Evolutionary conservation across 2,888 invertebrate species (phyloP).

Genomic region (Polydrusus tereticollis): DNA sequence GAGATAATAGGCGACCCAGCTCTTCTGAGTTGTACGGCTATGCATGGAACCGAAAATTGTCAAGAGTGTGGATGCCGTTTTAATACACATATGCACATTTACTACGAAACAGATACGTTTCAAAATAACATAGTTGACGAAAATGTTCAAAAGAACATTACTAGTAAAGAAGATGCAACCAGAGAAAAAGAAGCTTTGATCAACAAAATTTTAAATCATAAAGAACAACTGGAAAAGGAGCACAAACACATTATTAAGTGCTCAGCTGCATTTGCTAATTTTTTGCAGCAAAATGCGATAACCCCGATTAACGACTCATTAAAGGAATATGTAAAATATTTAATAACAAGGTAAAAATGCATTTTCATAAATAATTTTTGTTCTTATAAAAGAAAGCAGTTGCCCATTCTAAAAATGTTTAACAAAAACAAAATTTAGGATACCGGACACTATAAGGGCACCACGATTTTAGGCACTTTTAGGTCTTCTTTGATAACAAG

Average conservation of each 20-base stretch:
- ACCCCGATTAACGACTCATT: slow-evolving; percentile 61
- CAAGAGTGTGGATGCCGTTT: slow-evolving; percentile 58
- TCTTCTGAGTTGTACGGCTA: slow-evolving; percentile 58
- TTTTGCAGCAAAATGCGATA: slow-evolving; percentile 60
- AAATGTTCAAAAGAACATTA: slow-evolving; percentile 55
- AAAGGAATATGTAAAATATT: slow-evolving; percentile 59
- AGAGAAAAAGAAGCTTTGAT: slow-evolving; percentile 52
- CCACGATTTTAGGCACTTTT: no score
- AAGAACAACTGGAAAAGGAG: slow-evolving; percentile 56
- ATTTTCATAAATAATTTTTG: neutral
- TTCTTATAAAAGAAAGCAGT: no score
- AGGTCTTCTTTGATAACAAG: no score
- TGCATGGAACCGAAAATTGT: slow-evolving; percentile 55
- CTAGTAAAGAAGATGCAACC: slow-evolving; percentile 52
- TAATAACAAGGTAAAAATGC: slow-evolving; percentile 58
- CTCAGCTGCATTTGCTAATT: slow-evolving; percentile 61
- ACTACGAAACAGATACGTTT: slow-evolving; percentile 59
- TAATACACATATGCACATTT: slow-evolving; percentile 61
- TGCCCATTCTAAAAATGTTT: no score
- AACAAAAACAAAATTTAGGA: no score
- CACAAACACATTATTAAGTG: slow-evolving; percentile 55
- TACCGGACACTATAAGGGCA: no score
- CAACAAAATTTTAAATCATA: slow-evolving; percentile 50
- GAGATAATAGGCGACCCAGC: slow-evolving; percentile 60
- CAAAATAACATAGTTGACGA: slow-evolving; percentile 56